Percentiles rank a stretch among this genome's conserved stretches.
Evolutionary conservation across 1,140 invertebrate genomes (phyloP).

Genomic region (Schlechtendalia chinensis): DNA sequence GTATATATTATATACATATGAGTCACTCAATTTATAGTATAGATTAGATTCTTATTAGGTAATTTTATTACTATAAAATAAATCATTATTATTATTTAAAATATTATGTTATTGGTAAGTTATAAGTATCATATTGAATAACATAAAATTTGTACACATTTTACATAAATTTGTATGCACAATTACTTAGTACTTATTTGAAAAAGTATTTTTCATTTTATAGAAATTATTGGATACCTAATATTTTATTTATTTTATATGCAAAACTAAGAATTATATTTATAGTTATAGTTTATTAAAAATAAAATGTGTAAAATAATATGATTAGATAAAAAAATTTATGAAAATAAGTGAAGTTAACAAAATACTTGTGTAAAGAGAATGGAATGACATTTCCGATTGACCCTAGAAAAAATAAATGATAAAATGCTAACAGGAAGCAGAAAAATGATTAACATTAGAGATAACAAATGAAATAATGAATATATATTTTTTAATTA

Average conservation of each 20-base stretch:
- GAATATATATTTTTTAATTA: too few relatives aligned
- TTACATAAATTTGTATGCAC: too few relatives aligned
- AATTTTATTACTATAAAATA: too few relatives aligned
- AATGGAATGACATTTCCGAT: conserved; percentile 13
- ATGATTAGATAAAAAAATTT: conserved; percentile 16
- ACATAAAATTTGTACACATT: too few relatives aligned
- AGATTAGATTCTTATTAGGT: too few relatives aligned
- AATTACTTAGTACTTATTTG: background rate
- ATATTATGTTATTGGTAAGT: too few relatives aligned
- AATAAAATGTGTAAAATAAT: conserved; percentile 11
- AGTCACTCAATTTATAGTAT: too few relatives aligned
- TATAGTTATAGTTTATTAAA: background rate
- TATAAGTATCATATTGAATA: too few relatives aligned
- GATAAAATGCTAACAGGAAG: conserved; percentile 42
- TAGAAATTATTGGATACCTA: background rate
- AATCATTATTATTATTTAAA: too few relatives aligned
- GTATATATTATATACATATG: too few relatives aligned
- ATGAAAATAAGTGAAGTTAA: background rate
- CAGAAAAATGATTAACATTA: conserved; percentile 10
- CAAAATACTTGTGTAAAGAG: background rate
- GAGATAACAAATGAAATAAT: background rate
- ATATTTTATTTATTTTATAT: background rate
- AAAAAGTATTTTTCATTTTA: background rate
- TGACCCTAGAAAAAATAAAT: conserved; percentile 27
- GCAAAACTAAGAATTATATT: background rate